phyloP scores from a whole-genome alignment of 2,113 vertebrate species.

The Gasterosteus nipponicus region DNA sequence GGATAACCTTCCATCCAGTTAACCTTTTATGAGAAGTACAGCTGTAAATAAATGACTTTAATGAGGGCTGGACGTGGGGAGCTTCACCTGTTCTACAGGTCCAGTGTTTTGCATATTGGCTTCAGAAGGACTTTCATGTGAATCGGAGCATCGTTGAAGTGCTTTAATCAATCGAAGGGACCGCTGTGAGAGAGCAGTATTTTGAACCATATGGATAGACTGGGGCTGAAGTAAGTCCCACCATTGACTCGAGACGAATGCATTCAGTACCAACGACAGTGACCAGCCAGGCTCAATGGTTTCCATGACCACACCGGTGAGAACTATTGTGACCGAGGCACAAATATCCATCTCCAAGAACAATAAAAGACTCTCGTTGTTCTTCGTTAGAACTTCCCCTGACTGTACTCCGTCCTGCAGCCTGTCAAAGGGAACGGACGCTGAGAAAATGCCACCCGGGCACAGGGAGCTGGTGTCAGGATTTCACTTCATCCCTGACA shows the following conservation, averaged over 20 bases:
- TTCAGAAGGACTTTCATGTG: not conserved
- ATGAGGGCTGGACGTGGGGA: not conserved
- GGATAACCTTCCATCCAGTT: not conserved
- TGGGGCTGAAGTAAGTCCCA: not conserved
- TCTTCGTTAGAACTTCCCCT: slow-evolving; percentile 16
- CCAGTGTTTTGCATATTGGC: not conserved
- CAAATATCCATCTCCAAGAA: slow-evolving; percentile 17
- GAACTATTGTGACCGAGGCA: not conserved
- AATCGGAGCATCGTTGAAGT: not conserved
- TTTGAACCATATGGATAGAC: not conserved
- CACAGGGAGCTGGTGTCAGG: slow-evolving; percentile 64
- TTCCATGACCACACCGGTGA: not conserved
- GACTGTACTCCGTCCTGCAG: slow-evolving; percentile 18
- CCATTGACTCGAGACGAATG: not conserved
- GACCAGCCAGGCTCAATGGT: not conserved
- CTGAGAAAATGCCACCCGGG: slow-evolving; percentile 50
- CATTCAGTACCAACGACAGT: not conserved
- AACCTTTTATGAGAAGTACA: not conserved
- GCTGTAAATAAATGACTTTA: not conserved
- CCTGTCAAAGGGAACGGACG: slow-evolving; percentile 25
- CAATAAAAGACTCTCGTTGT: slow-evolving; percentile 8
- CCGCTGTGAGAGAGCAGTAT: not conserved
- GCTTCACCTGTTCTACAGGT: not conserved
- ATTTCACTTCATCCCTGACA: slow-evolving; percentile 64
- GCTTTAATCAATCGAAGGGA: not conserved